Conservation (phyloP, 2,888 invertebrate species). For the Leptinotarsa juncta region DNA sequence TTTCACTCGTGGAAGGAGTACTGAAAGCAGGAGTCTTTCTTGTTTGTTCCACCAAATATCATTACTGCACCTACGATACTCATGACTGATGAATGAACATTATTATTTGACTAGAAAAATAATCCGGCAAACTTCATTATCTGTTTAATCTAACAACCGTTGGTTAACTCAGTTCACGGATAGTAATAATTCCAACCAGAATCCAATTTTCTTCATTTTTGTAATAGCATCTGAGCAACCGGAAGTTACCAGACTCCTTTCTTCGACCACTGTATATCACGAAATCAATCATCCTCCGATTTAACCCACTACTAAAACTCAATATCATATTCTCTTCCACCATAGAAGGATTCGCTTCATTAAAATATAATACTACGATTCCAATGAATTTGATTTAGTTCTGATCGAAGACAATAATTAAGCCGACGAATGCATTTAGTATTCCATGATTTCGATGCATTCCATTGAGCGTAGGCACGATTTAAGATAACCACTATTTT, state of each 20-base stretch:
- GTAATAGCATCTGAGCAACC: background rate
- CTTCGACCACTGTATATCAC: conserved; percentile 7
- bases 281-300: conserved; percentile 1
- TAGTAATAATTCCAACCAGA: background rate
- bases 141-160: too few relatives aligned
- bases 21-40: too few relatives aligned
- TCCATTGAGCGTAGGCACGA: conserved; percentile 31
- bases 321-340: conserved; percentile 8
- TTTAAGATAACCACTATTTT: conserved; percentile 32
- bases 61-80: too few relatives aligned
- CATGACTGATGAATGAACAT: too few relatives aligned
- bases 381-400: conserved; percentile 37
- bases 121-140: too few relatives aligned
- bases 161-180: background rate
- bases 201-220: background rate
- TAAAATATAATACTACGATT: conserved; percentile 31
- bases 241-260: conserved; percentile 1
- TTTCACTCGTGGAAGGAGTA: too few relatives aligned
- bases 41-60: too few relatives aligned
- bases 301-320: background rate
- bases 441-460: conserved; percentile 37
- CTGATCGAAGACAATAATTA: conserved; percentile 34
- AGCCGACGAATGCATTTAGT: conserved; percentile 39
- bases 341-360: conserved; percentile 38
- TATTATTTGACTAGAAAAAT: too few relatives aligned